Percentiles rank a stretch among this genome's conserved stretches.
These are phyloP conservation scores for Rhamphomyia laevipes DNA, from an alignment of 2,888 invertebrate genomes.

Conservation along the genomic window DNA sequence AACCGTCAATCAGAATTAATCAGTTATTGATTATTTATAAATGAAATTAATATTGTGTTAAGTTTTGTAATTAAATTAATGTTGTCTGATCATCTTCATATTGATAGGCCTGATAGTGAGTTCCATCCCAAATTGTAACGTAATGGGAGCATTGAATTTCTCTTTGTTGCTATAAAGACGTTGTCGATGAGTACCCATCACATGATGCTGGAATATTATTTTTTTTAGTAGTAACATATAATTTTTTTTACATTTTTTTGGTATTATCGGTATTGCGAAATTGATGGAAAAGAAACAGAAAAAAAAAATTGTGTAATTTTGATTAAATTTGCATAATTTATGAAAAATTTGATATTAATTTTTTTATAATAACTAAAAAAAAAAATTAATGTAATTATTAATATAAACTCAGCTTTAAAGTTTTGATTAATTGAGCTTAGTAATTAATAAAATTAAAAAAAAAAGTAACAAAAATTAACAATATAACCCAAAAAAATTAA, in stretches of 20 bases:
- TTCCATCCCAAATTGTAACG: slow-evolving; percentile 23
- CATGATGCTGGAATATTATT: slow-evolving; percentile 51
- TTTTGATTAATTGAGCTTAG: background rate
- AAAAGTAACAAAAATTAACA: background rate
- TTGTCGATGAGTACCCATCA: slow-evolving; percentile 61
- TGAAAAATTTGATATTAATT: too few species aligned
- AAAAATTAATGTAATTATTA: too few species aligned
- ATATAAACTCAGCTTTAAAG: too few species aligned
- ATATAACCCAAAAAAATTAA: background rate
- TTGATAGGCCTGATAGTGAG: slow-evolving; percentile 20
- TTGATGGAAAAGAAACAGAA: slow-evolving; percentile 6
- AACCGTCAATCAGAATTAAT: too few species aligned
- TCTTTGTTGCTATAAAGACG: slow-evolving; percentile 47
- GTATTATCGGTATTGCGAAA: too few species aligned
- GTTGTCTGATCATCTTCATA: slow-evolving; percentile 21
- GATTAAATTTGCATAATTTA: too few species aligned
- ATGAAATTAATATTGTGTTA: too few species aligned
- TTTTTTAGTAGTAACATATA: slow-evolving; percentile 6
- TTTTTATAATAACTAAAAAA: too few species aligned
- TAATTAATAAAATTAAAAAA: background rate
- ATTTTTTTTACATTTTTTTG: slow-evolving; percentile 9
- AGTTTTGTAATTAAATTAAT: slow-evolving; percentile 15
- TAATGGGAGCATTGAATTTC: slow-evolving; percentile 23
- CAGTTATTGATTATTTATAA: too few species aligned
- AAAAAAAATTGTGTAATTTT: background rate